Evolutionary conservation across 1,140 invertebrate species (phyloP), one percentile per base, ranked within the genome.

Genomic region (Cotesia typhae): DNA sequence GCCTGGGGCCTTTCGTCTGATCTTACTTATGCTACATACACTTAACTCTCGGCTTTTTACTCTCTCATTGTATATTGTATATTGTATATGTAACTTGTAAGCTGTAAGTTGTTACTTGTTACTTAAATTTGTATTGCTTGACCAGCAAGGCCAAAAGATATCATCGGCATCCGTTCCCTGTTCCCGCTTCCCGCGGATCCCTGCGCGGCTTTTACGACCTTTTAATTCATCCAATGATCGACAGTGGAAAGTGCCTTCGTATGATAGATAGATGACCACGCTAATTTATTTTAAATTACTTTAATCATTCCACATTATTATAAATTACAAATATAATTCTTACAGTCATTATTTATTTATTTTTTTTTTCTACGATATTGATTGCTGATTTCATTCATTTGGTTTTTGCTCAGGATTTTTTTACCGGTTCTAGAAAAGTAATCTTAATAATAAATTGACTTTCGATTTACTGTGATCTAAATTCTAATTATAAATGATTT

Each of bases 221-320:
- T 63, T 63, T 63, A 59, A 59, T 59, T 59, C 57, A 7, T 2
- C 41, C 28, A 38, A 63, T 63, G 60, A 63, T 63, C 60, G 60
- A 63, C 60, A 63, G 60, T 63, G 60, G 60, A 63, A 63, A 63
- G 60, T 63, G 37, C 5, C 36, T 63, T 4, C 37, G 35, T 41
- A 38, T 38, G 35, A 63, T 63, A 17, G 37, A 63, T 41, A 28
- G 60, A 63, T 63, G 35, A 63, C 37, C 35, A 37, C 35, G 60
- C 60, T 9, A 63, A 63, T 63, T 63, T 63, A n/a, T 63, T 63
- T 41, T 63, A 41, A 63, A 63, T 63, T 59, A 59, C 20, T 28
- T 59, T 20, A 59, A 20, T 59, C 53, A 55, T n/a, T 55, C 17
- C 12, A n/a, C 12, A 55, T 14, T 55, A 47, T 47, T 47, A 47